phyloP scores from a whole-genome alignment of 2,113 vertebrate species.

The Harpagus bidentatus region DNA sequence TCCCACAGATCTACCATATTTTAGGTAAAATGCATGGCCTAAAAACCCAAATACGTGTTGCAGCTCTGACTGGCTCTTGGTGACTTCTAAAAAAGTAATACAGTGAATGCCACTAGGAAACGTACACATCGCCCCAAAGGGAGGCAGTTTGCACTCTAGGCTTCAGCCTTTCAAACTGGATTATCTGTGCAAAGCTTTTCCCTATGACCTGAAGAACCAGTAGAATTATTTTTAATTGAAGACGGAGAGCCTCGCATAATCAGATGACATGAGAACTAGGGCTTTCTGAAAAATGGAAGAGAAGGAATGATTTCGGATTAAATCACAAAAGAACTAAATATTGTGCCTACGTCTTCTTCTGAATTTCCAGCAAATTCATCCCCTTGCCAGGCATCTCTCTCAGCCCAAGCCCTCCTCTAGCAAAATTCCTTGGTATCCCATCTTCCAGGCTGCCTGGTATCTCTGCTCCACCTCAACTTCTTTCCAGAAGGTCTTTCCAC shows the following conservation, averaged over 20 bases:
- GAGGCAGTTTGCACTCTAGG: neutral
- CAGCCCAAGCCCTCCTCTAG: neutral
- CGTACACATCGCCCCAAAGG: neutral
- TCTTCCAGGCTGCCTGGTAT: neutral
- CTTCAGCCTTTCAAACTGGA: neutral
- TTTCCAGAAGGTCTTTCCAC: neutral
- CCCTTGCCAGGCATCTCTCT: neutral
- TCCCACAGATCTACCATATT: conserved; percentile 16
- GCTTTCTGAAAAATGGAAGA: neutral
- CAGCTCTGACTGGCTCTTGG: neutral
- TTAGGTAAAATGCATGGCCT: conserved; percentile 9
- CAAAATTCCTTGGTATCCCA: neutral
- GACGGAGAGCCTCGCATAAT: neutral
- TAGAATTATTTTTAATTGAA: neutral
- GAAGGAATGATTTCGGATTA: neutral
- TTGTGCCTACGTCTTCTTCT: neutral
- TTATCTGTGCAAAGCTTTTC: neutral
- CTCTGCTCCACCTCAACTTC: neutral
- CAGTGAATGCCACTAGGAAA: neutral
- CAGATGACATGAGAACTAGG: neutral
- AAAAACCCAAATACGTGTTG: conserved; percentile 10
- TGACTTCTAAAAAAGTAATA: neutral
- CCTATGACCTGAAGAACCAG: neutral
- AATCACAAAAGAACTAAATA: neutral
- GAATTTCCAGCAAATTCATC: neutral